phyloP scores from a whole-genome alignment of 2,797 vertebrate genomes.

The Pseudomugil gertrudae region DNA sequence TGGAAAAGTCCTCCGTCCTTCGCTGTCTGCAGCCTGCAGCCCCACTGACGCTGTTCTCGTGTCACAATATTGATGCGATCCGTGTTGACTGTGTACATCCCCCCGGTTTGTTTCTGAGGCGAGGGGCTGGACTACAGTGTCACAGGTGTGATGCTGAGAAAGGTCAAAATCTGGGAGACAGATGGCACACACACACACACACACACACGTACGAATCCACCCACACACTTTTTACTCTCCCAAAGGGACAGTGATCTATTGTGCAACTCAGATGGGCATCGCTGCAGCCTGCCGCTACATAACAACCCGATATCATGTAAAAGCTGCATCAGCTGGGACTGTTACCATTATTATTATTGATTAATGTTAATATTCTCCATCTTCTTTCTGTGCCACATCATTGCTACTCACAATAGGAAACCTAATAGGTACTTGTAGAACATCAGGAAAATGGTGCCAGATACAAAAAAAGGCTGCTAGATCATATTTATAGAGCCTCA shows the following conservation, averaged over 20 bases:
- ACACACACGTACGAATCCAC: slow-evolving; percentile 33
- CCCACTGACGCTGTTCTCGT: slow-evolving; percentile 23
- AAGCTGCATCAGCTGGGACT: background rate
- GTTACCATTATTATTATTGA: slow-evolving; percentile 30
- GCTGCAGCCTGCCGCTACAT: slow-evolving; percentile 49
- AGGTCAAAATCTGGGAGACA: slow-evolving; percentile 79
- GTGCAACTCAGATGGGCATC: slow-evolving; percentile 72
- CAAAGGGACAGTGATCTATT: slow-evolving; percentile 78
- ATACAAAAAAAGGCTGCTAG: background rate
- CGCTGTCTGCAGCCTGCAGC: slow-evolving; percentile 14
- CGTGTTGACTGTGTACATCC: slow-evolving; percentile 44
- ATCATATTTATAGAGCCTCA: background rate
- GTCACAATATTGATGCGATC: slow-evolving; percentile 61
- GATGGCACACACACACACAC: slow-evolving; percentile 57
- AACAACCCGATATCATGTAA: slow-evolving; percentile 57
- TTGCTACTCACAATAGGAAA: slow-evolving; percentile 18
- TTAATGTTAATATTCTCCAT: slow-evolving; percentile 16
- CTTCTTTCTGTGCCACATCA: slow-evolving; percentile 4
- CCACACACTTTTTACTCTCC: slow-evolving; percentile 74
- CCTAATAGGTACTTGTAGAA: slow-evolving; percentile 8
- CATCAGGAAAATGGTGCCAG: background rate
- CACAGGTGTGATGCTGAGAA: slow-evolving; percentile 74
- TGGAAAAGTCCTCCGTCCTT: slow-evolving; percentile 10
- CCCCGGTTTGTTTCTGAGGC: too few species aligned
- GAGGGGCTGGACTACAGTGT: slow-evolving; percentile 55